Percentiles rank a stretch among this genome's conserved stretches.
These are phyloP conservation scores for Nowickia ferox DNA, from an alignment of 2,888 invertebrate species.

Conservation along the genomic window DNA sequence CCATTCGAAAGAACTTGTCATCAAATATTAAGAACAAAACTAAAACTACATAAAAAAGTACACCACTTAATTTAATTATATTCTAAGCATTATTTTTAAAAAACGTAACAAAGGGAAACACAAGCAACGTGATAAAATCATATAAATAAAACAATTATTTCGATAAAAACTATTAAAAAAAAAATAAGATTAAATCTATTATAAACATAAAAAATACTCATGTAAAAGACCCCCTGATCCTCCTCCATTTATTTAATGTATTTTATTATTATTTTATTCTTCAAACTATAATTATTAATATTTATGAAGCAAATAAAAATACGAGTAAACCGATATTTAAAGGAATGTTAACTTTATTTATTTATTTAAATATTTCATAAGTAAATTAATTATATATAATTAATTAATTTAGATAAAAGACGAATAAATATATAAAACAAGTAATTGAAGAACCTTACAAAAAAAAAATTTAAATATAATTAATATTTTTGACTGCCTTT, in stretches of 20 bases:
- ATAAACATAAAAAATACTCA: constrained; percentile 35
- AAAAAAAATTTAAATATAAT: constrained; percentile 70
- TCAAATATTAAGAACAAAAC: constrained; percentile 34
- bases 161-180: constrained; percentile 58
- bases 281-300: constrained; percentile 35
- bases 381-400: constrained; percentile 16
- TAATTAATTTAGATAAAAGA: constrained; percentile 51
- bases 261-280: constrained; percentile 42
- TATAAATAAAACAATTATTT: constrained; percentile 73
- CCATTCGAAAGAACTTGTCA: constrained; percentile 60
- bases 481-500: constrained; percentile 78
- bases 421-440: constrained; percentile 8
- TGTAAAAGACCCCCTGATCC: neutral
- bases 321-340: constrained; percentile 27
- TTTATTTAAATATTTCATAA: constrained; percentile 66
- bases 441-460: constrained; percentile 26
- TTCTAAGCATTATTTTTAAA: constrained; percentile 72
- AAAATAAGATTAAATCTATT: constrained; percentile 47
- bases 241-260: constrained; percentile 17
- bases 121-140: constrained; percentile 78
- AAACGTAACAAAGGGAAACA: constrained; percentile 77
- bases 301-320: constrained; percentile 27
- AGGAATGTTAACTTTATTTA: constrained; percentile 69
- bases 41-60: constrained; percentile 31
- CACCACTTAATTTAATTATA: constrained; percentile 54